phyloP scores from a whole-genome alignment of 2,113 vertebrate genomes.

The Coryphaenoides rupestris region DNA sequence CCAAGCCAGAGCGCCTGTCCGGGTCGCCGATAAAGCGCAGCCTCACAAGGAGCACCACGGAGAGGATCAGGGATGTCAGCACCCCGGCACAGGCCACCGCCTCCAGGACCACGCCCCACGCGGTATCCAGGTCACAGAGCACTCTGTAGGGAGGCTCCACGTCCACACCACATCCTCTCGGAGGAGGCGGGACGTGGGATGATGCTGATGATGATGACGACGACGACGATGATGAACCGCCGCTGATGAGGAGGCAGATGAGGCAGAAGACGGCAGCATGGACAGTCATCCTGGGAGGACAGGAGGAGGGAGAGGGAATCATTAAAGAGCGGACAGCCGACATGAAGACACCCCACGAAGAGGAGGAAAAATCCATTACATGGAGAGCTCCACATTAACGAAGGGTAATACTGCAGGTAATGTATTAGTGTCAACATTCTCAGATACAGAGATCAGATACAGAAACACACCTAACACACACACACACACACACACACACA shows the following conservation, averaged over 20 bases:
- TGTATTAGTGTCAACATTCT: neutral
- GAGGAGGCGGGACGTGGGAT: slow-evolving; percentile 69
- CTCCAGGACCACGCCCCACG: slow-evolving; percentile 95
- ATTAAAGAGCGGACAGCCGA: slow-evolving; percentile 6
- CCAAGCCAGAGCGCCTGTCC: slow-evolving; percentile 83
- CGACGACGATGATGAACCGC: slow-evolving; percentile 68
- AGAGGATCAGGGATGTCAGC: slow-evolving; percentile 81
- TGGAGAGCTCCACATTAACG: neutral
- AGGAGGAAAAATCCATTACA: neutral
- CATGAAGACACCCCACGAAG: neutral
- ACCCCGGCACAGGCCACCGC: slow-evolving; percentile 85
- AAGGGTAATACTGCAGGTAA: neutral
- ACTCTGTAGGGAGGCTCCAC: slow-evolving; percentile 84
- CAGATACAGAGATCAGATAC: neutral
- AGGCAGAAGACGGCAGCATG: slow-evolving; percentile 74
- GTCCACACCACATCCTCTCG: slow-evolving; percentile 84
- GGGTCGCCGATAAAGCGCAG: slow-evolving; percentile 85
- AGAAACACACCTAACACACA: neutral
- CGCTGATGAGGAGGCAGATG: slow-evolving; percentile 76
- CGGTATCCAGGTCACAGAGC: slow-evolving; percentile 93
- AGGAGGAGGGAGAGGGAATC: slow-evolving; percentile 15
- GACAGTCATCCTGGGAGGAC: slow-evolving; percentile 65
- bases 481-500: neutral
- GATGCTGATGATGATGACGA: slow-evolving; percentile 72
- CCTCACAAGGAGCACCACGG: slow-evolving; percentile 80